Evolutionary conservation across 1,140 invertebrate genomes (phyloP), one percentile per base, ranked within the genome.

Genomic region (Heliothis subflexa): DNA sequence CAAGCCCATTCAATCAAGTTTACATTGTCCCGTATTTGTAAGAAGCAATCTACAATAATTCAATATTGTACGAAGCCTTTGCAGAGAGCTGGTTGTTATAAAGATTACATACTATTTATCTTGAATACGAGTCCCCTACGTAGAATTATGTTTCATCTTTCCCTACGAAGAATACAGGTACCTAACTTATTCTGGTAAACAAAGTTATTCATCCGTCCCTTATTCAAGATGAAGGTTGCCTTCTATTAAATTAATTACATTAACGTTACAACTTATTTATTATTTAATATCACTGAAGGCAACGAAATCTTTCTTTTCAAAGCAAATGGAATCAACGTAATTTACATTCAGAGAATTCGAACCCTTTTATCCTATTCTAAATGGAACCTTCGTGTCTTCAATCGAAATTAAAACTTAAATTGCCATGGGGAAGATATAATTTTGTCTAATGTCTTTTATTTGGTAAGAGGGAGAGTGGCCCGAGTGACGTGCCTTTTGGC

Each of bases 391-490:
- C 62, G 52, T 28, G 49, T 47, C 21, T 55, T 57, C 72, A 80
- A 75, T 72, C 54, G 64, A 76, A 80, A 82, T 82, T 66, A 70
- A 76, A 81, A 82, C 76, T 77, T 82, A 78, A 82, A 84, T 79
- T 78, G 40, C 12, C 13, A 25, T 11, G 11, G 57, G 25, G 40
- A 79, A 61, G 71, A 80, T 71, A 68, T 82, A 80, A 81, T 82
- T 80, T 80, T 13, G 73, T 55, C 74, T 81, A 77, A 79, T 78
- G 50, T 77, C 28, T 78, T 50, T 59, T 79, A 83, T 75, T 81
- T 80, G 77, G 16, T 62, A 25, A 79, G 49, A 76, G 59, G 57
- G 50, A 57, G 57, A 71, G 77, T 72, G 75, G 40, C 71, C 50
- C n/a, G 16, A 68, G 61, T 68, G 74, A 77, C 61, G 25, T 75